Conservation (phyloP, 2,113 vertebrate species). For the Theropithecus gelada region DNA sequence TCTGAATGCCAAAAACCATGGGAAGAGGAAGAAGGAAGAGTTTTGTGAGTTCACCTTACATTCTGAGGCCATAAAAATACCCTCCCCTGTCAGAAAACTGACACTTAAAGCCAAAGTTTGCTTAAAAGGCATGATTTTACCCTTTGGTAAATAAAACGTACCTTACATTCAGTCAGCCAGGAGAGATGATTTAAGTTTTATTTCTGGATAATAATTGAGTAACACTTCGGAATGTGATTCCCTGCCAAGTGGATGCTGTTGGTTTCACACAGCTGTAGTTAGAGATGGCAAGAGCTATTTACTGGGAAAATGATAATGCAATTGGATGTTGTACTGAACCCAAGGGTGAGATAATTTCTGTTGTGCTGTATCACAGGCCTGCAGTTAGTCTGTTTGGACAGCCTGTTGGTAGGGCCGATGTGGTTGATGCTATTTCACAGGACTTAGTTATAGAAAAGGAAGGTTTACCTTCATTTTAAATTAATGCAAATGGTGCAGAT, state of each 20-base stretch:
- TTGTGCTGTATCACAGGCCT: not conserved
- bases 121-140: slow-evolving; percentile 34
- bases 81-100: not conserved
- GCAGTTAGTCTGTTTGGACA: not conserved
- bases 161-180: slow-evolving; percentile 31
- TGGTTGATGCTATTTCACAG: not conserved
- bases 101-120: not conserved
- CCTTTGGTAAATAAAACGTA: slow-evolving; percentile 53
- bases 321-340: slow-evolving; percentile 47
- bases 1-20: slow-evolving; percentile 31
- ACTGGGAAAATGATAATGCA: slow-evolving; percentile 67
- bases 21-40: not conserved
- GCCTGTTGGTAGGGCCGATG: not conserved
- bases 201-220: slow-evolving; percentile 69
- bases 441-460: slow-evolving; percentile 8
- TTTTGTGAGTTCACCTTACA: not conserved
- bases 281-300: slow-evolving; percentile 49
- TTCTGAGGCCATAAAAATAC: not conserved
- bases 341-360: slow-evolving; percentile 56
- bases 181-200: slow-evolving; percentile 63
- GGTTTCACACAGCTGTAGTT: slow-evolving; percentile 68
- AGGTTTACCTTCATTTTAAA: slow-evolving; percentile 47
- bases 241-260: slow-evolving; percentile 55
- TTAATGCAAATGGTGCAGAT: slow-evolving; percentile 28
- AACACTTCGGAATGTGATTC: slow-evolving; percentile 67